Conservation (phyloP, 2,797 vertebrate species). For the Knipowitschia caucasica region DNA sequence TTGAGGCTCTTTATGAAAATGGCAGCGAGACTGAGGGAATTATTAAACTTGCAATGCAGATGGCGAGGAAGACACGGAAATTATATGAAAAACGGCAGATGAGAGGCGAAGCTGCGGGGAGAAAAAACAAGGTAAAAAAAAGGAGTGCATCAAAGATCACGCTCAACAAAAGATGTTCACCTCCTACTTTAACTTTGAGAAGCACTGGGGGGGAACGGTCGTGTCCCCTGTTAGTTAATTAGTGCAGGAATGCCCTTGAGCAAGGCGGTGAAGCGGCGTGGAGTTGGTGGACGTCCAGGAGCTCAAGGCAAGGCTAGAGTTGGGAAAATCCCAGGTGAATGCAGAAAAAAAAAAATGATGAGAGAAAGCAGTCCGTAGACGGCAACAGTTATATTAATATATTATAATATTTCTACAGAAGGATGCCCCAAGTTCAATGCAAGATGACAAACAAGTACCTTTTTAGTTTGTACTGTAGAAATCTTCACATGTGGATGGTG, state of each 20-base stretch:
- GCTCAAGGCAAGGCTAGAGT: slow-evolving; percentile 40
- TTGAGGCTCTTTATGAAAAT: slow-evolving; percentile 37
- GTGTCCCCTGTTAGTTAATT: slow-evolving; percentile 24
- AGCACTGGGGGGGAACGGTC: not conserved
- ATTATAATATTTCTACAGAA: too few relatives aligned
- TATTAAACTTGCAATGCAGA: slow-evolving; percentile 54
- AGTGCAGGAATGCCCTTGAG: slow-evolving; percentile 32
- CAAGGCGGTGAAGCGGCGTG: slow-evolving; percentile 22
- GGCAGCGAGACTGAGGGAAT: slow-evolving; percentile 52
- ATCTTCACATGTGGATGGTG: too few relatives aligned
- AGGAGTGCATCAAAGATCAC: slow-evolving; percentile 1
- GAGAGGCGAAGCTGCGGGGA: not conserved
- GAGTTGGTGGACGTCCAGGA: slow-evolving; percentile 33
- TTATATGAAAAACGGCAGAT: slow-evolving; percentile 11
- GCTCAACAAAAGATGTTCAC: not conserved
- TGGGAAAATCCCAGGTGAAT: slow-evolving; percentile 32
- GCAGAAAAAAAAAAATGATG: not conserved
- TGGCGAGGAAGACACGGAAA: slow-evolving; percentile 21
- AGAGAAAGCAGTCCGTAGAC: too few relatives aligned
- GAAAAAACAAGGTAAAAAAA: not conserved
- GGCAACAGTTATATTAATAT: too few relatives aligned
- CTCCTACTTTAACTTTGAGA: not conserved
- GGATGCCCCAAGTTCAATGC: too few relatives aligned
- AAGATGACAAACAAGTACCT: too few relatives aligned
- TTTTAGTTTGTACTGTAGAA: too few relatives aligned